A percentile compares a stretch with the other conserved stretches of the same genome.
These are phyloP conservation scores for Mohoua ochrocephala DNA, from an alignment of 2,113 vertebrate species.

Conservation along the genomic window DNA sequence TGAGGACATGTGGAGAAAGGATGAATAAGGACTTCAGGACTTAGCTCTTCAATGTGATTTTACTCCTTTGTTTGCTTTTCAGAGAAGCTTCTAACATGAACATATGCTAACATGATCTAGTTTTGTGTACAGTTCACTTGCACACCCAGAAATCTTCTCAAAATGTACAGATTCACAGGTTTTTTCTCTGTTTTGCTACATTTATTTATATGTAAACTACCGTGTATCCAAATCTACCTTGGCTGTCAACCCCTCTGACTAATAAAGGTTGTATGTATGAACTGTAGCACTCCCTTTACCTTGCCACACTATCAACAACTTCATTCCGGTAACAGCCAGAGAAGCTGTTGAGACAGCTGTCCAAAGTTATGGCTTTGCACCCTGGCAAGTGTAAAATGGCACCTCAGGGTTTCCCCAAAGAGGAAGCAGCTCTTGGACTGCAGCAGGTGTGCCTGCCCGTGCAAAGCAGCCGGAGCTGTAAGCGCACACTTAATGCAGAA, in stretches of 20 bases:
- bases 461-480: neutral
- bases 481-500: neutral
- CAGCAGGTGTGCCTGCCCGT: neutral
- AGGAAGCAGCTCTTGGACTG: neutral
- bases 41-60: neutral
- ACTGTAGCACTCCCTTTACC: neutral
- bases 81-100: neutral
- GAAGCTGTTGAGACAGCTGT: neutral
- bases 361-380: neutral
- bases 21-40: neutral
- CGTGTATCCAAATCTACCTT: neutral
- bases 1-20: neutral
- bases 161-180: neutral
- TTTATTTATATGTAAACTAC: neutral
- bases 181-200: neutral
- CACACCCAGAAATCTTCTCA: neutral
- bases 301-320: neutral
- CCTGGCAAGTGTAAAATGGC: neutral
- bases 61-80: neutral
- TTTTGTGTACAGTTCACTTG: neutral
- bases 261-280: conserved; percentile 40
- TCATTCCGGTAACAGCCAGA: neutral
- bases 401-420: neutral
- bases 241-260: neutral
- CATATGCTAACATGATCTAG: neutral